A percentile compares a stretch with the other conserved stretches of the same genome.
phyloP scores from a whole-genome alignment of 1,140 invertebrate species.

The Chelonus insularis region DNA sequence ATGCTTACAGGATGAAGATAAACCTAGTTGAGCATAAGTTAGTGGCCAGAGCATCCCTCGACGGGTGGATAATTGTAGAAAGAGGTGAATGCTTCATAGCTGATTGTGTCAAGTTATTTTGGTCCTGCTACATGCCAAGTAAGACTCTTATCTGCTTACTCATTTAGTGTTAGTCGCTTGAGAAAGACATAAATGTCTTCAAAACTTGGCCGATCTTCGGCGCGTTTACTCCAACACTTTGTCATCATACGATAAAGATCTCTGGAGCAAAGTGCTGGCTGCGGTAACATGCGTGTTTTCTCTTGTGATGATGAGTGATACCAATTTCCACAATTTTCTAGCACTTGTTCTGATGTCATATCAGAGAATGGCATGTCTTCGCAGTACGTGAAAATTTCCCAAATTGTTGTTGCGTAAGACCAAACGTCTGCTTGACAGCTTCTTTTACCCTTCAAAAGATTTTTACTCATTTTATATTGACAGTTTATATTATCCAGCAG shows the following conservation, averaged over 20 bases:
- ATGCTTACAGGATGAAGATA: conserved; percentile 46
- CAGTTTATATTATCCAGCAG: too few relatives aligned
- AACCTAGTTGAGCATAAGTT: conserved; percentile 59
- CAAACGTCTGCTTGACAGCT: conserved; percentile 76
- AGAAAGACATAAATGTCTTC: conserved; percentile 75
- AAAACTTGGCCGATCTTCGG: conserved; percentile 71
- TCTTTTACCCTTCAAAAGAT: conserved; percentile 71
- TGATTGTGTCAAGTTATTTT: conserved; percentile 55
- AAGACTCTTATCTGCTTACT: conserved; percentile 28
- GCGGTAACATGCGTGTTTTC: conserved; percentile 51
- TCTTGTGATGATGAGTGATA: conserved; percentile 59
- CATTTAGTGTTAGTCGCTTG: conserved; percentile 68
- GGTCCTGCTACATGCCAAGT: conserved; percentile 42
- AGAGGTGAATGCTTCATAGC: conserved; percentile 49
- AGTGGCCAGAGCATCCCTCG: conserved; percentile 52
- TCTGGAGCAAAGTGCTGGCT: conserved; percentile 62
- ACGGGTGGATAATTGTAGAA: conserved; percentile 15
- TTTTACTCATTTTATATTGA: too few relatives aligned
- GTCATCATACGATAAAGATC: conserved; percentile 77
- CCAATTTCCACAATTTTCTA: conserved; percentile 74
- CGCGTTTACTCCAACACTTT: conserved; percentile 74
- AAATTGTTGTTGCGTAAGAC: conserved; percentile 78
- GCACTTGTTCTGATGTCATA: conserved; percentile 74
- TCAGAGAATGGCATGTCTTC: conserved; percentile 74
- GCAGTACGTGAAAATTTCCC: conserved; percentile 78